These are phyloP conservation scores for Candoia aspera DNA, from an alignment of 2,113 vertebrate genomes.

Conservation along the genomic window DNA sequence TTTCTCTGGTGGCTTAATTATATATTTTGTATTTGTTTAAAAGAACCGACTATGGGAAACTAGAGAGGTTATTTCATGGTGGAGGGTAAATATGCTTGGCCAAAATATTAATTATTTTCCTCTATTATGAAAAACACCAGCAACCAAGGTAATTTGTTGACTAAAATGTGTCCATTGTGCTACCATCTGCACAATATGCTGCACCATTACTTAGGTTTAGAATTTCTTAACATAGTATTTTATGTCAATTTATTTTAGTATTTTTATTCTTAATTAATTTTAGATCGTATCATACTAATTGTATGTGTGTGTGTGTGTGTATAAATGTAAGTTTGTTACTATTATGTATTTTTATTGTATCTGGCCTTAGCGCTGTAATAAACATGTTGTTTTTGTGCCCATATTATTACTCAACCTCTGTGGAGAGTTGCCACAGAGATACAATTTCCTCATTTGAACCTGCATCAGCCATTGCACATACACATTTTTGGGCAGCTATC, in stretches of 20 bases:
- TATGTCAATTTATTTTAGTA: too few species aligned
- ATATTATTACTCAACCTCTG: neutral
- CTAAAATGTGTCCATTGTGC: slow-evolving; percentile 35
- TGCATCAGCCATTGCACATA: neutral
- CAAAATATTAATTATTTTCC: neutral
- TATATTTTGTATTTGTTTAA: slow-evolving; percentile 15
- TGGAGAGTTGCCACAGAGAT: neutral
- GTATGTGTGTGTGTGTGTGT: too few species aligned
- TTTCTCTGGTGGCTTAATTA: neutral
- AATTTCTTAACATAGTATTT: too few species aligned
- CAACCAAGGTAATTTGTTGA: slow-evolving; percentile 30
- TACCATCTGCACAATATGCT: too few species aligned
- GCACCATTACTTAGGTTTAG: too few species aligned
- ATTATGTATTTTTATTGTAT: too few species aligned
- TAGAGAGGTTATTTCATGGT: neutral
- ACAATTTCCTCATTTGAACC: neutral
- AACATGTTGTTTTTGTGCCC: too few species aligned
- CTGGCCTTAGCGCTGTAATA: too few species aligned
- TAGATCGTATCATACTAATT: too few species aligned
- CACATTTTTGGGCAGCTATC: too few species aligned
- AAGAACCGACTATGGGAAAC: slow-evolving; percentile 19
- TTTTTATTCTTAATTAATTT: too few species aligned
- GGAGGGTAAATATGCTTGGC: neutral
- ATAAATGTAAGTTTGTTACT: too few species aligned
- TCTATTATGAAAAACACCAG: neutral